Evolutionary conservation across 2,888 invertebrate species (phyloP), one percentile per base, ranked within the genome.

Genomic region (Holacanthella duospinosa): DNA sequence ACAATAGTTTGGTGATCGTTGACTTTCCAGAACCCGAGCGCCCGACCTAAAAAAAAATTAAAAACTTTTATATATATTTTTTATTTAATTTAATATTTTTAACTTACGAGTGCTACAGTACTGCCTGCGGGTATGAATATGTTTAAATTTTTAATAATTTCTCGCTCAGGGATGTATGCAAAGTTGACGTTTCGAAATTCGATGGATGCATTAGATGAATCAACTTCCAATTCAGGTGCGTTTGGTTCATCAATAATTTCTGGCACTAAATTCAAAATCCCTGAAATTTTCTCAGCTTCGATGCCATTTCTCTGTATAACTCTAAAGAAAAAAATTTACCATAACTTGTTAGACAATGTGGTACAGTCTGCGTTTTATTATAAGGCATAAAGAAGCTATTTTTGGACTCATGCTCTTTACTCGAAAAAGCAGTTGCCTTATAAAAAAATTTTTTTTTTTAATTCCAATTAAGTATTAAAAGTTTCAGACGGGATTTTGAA

Each of bases 241-340:
- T 88, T 86, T 0, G 87, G 84, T 0, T 85, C 84, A 79, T 97
- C 94, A 2, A 85, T 81, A 28, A 96, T 85, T 80, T 97, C 95
- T 61, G 88, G 85, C 54, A 88, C 85, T 75, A 93, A 91, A 44
- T 87, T 84, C 74, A 99, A 81, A 67, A 99, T 78, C 73, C 96
- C 95, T 77, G 97, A 93, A 96, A 99, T 96, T 77, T 97, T 97
- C 78, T 99, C 97, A 97, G 97, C 97, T 75, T 99, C 97, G 24
- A 97, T 21, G n/a, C 16, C 48, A 4, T 48, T 48, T 21, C n/a
- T 21, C 21, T 48, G 48, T 4, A 48, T 9, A 21, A 9, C 12
- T 9, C 48, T 48, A 16, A 6, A 16, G 9, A 36, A 6, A 36
- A 36, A 16, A n/a, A n/a, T n/a, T n/a, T n/a, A n/a, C n/a, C n/a